Evolutionary conservation across 2,797 vertebrate genomes (phyloP).

Genomic region (Danio aesculapii): DNA sequence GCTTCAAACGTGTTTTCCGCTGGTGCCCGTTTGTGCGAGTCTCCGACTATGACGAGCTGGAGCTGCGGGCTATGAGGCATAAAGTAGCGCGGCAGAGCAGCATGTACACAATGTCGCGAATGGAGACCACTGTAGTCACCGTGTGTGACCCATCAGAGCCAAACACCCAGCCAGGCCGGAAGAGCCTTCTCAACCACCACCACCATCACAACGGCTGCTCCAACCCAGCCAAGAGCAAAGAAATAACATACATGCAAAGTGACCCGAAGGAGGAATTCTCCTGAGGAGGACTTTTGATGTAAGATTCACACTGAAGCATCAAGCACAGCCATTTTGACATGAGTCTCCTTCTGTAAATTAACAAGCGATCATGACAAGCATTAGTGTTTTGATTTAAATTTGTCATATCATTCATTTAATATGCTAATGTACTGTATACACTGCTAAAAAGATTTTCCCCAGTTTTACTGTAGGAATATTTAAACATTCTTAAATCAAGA

Average conservation of each 20-base stretch:
- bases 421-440: no score
- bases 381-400: background rate
- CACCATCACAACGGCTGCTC: conserved; percentile 65
- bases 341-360: background rate
- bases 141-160: conserved; percentile 78
- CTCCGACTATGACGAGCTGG: conserved; percentile 90
- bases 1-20: conserved; percentile 92
- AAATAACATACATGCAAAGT: conserved; percentile 46
- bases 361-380: background rate
- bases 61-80: conserved; percentile 87
- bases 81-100: conserved; percentile 90
- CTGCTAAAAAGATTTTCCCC: no score
- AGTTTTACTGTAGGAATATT: no score
- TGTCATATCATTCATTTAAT: conserved; percentile 13
- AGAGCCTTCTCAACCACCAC: conserved; percentile 73
- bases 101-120: conserved; percentile 89
- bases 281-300: conserved; percentile 59
- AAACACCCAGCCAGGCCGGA: conserved; percentile 60
- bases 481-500: no score
- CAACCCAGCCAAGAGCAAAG: conserved; percentile 44
- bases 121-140: conserved; percentile 86
- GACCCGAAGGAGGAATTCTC: conserved; percentile 75
- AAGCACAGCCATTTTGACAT: conserved; percentile 21
- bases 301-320: conserved; percentile 12
- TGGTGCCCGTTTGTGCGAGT: conserved; percentile 97